phyloP scores from a whole-genome alignment of 1,140 invertebrate genomes.

The Metaphire vulgaris region DNA sequence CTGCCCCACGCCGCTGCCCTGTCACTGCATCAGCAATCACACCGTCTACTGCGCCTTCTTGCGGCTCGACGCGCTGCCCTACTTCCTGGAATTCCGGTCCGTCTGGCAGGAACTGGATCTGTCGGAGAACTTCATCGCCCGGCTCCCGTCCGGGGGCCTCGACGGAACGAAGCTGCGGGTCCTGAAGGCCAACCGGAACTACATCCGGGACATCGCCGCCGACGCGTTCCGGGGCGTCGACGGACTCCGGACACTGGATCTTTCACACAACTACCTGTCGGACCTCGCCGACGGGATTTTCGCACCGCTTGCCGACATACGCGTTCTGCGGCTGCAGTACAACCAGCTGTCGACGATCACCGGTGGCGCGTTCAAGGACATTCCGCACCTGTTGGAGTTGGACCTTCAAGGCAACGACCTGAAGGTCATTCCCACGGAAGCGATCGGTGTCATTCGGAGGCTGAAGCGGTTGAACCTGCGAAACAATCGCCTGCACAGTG shows the following conservation, averaged over 20 bases:
- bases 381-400: conserved; percentile 6
- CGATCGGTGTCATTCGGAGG: not conserved
- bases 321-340: conserved; percentile 9
- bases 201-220: not conserved
- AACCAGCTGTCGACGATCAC: conserved; percentile 19
- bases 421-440: conserved; percentile 12
- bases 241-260: not conserved
- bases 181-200: not conserved
- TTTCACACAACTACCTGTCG: not conserved
- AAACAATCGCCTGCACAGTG: conserved; percentile 16
- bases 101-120: not conserved
- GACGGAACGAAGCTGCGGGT: not conserved
- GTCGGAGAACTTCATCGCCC: not conserved
- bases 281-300: not conserved
- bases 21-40: not conserved
- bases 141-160: not conserved
- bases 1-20: not conserved
- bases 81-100: not conserved
- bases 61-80: not conserved
- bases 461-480: conserved; percentile 14
- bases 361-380: conserved; percentile 4
- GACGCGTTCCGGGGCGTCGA: not conserved
- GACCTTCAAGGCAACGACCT: conserved; percentile 26
- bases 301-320: not conserved
- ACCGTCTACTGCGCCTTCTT: not conserved